These are phyloP conservation scores for Oceanites oceanicus DNA, from an alignment of 2,113 vertebrate genomes.

Conservation along the genomic window DNA sequence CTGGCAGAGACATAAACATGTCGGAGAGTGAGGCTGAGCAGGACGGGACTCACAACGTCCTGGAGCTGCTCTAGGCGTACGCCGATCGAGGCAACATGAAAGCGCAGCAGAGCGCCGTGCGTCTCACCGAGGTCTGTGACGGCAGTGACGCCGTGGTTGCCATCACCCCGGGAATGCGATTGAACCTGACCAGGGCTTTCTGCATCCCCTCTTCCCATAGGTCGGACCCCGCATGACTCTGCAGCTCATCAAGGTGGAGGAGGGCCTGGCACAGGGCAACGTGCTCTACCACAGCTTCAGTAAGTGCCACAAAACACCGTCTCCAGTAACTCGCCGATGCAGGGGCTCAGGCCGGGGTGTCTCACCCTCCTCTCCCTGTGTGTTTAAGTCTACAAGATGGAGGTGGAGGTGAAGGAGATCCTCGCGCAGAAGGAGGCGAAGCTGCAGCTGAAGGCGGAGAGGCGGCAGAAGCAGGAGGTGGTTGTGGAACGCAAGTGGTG, in stretches of 20 bases:
- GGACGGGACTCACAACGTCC: slow-evolving; percentile 88
- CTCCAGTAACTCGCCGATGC: rapidly evolving
- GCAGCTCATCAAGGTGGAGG: slow-evolving; percentile 87
- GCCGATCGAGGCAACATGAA: slow-evolving; percentile 89
- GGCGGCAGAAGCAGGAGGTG: slow-evolving; percentile 81
- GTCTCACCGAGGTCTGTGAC: slow-evolving; percentile 83
- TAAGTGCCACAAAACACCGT: slow-evolving; percentile 33
- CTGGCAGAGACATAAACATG: slow-evolving; percentile 81
- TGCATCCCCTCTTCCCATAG: slow-evolving; percentile 7
- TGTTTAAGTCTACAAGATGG: slow-evolving; percentile 81
- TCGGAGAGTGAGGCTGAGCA: slow-evolving; percentile 92
- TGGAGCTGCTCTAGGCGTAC: slow-evolving; percentile 85
- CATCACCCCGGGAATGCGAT: rapidly evolving
- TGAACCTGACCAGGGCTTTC: background rate
- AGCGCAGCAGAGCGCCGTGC: slow-evolving; percentile 87
- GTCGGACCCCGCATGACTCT: slow-evolving; percentile 90
- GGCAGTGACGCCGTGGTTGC: rapidly evolving
- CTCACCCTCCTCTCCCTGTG: rapidly evolving
- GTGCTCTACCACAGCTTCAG: slow-evolving; percentile 84
- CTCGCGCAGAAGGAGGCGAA: slow-evolving; percentile 79
- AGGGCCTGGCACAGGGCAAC: slow-evolving; percentile 84
- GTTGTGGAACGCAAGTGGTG: slow-evolving; percentile 77
- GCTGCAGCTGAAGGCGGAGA: slow-evolving; percentile 73
- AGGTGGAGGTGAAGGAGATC: slow-evolving; percentile 82
- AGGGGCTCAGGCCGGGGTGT: rapidly evolving